phyloP scores from a whole-genome alignment of 2,888 invertebrate genomes.

The Himalopsyche tibetana region DNA sequence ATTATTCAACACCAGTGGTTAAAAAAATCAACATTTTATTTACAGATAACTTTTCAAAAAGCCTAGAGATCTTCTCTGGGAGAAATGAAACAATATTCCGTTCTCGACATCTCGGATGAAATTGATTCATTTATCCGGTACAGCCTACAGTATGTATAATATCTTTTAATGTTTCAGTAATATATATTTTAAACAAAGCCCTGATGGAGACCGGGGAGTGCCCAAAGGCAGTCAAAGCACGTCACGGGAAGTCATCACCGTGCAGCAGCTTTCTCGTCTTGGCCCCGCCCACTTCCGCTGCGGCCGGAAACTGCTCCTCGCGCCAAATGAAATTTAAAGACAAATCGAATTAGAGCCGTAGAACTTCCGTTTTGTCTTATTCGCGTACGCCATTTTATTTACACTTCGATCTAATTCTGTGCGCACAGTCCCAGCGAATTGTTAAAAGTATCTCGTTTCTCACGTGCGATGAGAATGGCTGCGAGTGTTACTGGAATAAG shows the following conservation, averaged over 20 bases:
- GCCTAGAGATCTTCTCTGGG: too few relatives aligned
- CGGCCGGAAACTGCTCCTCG: slow-evolving; percentile 57
- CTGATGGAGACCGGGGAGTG: neutral
- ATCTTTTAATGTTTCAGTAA: too few relatives aligned
- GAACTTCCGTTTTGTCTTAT: slow-evolving; percentile 55
- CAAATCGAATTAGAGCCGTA: slow-evolving; percentile 63
- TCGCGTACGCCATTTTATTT: slow-evolving; percentile 44
- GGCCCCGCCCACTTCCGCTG: slow-evolving; percentile 55
- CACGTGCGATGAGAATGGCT: slow-evolving; percentile 52
- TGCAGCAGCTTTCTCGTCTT: slow-evolving; percentile 40
- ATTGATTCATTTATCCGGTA: too few relatives aligned
- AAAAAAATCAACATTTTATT: too few relatives aligned
- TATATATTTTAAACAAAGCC: neutral
- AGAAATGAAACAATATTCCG: too few relatives aligned
- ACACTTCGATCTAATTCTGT: slow-evolving; percentile 16
- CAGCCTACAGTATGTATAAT: too few relatives aligned
- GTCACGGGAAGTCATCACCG: slow-evolving; percentile 38
- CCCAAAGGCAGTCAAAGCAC: slow-evolving; percentile 41
- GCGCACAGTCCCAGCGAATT: slow-evolving; percentile 8
- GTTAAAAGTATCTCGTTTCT: neutral
- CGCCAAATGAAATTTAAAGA: slow-evolving; percentile 65
- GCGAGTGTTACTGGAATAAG: neutral
- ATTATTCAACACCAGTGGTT: too few relatives aligned
- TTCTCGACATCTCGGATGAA: too few relatives aligned
- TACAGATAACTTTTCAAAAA: too few relatives aligned